phyloP scores from a whole-genome alignment of 1,140 invertebrate genomes.

The Rhopalosiphum padi region DNA sequence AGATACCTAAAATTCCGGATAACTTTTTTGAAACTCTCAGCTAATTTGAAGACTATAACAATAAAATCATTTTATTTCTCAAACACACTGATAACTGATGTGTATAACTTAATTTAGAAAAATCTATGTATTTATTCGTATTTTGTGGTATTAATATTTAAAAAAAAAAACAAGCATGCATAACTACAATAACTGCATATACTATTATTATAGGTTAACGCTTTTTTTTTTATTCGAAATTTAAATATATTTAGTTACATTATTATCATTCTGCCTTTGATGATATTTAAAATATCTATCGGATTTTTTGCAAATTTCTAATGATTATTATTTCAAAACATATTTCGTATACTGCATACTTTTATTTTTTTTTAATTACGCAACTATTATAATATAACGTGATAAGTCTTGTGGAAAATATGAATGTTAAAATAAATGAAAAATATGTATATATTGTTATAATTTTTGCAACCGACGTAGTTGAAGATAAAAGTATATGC shows the following conservation, averaged over 20 bases:
- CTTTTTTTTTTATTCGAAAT: background rate
- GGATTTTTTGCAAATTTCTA: background rate
- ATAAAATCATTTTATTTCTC: too few species aligned
- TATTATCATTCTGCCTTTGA: background rate
- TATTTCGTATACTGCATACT: background rate
- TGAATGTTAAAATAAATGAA: background rate
- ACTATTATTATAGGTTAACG: background rate
- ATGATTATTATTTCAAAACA: background rate
- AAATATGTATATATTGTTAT: background rate
- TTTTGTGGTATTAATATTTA: too few species aligned
- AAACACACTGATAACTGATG: too few species aligned
- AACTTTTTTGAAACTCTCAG: too few species aligned
- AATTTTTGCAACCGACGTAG: background rate
- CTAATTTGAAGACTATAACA: too few species aligned
- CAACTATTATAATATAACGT: background rate
- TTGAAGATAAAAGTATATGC: background rate
- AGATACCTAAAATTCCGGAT: too few species aligned
- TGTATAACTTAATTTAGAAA: too few species aligned
- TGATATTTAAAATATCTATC: background rate
- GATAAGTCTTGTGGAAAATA: background rate
- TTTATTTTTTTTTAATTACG: background rate
- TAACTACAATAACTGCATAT: background rate
- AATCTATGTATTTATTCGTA: too few species aligned
- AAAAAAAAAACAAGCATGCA: background rate
- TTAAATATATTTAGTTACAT: background rate